Conservation (phyloP, 2,113 vertebrate species). For the Triplophysa tibetana region DNA sequence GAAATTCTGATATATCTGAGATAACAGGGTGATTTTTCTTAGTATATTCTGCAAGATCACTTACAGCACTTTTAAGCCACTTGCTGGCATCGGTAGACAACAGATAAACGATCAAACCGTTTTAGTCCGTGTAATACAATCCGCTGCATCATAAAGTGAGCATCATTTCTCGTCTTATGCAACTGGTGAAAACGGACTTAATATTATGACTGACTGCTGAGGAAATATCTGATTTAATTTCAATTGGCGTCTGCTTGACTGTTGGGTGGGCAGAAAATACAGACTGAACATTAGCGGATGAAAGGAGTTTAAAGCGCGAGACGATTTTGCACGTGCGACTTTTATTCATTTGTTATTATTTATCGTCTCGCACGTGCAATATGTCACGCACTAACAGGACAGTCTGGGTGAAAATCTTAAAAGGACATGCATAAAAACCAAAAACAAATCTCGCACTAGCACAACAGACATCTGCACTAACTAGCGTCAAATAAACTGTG, state of each 20-base stretch:
- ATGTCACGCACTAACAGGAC: no score
- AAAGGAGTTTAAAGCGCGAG: background rate
- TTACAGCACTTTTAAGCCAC: no score
- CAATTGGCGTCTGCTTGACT: background rate
- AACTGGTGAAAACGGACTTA: background rate
- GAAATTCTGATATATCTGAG: background rate
- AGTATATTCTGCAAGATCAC: background rate
- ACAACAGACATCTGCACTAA: no score
- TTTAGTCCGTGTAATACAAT: background rate
- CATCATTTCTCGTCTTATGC: background rate
- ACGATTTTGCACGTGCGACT: background rate
- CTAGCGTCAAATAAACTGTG: background rate
- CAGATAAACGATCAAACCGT: background rate
- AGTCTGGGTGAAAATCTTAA: no score
- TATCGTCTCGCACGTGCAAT: no score
- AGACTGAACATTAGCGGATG: background rate
- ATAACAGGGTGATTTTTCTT: background rate
- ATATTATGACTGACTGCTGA: slow-evolving; percentile 8
- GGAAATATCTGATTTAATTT: slow-evolving; percentile 34
- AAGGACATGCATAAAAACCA: background rate
- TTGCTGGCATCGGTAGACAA: background rate
- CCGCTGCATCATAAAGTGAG: background rate
- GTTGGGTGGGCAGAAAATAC: background rate
- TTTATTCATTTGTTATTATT: no score
- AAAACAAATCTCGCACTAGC: no score